These are phyloP conservation scores for Hycleus cichorii DNA, from an alignment of 1,140 invertebrate genomes.

Conservation along the genomic window DNA sequence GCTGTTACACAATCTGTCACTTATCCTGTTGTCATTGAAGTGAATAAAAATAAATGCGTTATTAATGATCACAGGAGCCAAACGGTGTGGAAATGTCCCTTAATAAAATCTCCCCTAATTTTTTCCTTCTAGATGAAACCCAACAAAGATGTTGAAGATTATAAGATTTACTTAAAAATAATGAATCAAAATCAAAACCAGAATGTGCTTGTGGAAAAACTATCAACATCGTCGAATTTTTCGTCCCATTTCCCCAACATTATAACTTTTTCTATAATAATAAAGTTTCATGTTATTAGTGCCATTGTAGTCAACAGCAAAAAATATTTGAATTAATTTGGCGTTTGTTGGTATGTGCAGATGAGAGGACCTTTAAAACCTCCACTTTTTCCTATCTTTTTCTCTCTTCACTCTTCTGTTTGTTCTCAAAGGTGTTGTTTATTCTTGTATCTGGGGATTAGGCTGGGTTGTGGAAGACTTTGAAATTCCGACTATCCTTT, in stretches of 20 bases:
- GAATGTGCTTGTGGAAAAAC: not conserved
- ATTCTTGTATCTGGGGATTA: constrained; percentile 1
- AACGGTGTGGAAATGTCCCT: no score
- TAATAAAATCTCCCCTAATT: no score
- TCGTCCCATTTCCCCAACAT: no score
- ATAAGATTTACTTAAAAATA: not conserved
- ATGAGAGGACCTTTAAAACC: no score
- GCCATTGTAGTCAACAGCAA: not conserved
- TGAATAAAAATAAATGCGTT: not conserved
- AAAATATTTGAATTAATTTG: constrained; percentile 9
- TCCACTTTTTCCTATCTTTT: no score
- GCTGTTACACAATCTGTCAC: constrained; percentile 8
- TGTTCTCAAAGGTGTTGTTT: not conserved
- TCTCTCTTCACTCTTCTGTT: no score
- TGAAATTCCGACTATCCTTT: not conserved
- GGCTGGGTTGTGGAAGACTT: not conserved
- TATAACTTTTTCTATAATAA: constrained; percentile 1
- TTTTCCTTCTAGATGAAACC: no score
- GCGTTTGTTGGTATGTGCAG: not conserved
- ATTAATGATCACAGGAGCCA: not conserved
- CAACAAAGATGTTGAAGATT: no score
- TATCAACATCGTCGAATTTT: not conserved
- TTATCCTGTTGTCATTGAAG: not conserved
- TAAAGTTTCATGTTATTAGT: constrained; percentile 9
- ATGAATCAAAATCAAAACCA: not conserved